phyloP scores from a whole-genome alignment of 2,113 vertebrate genomes.

The Sula dactylatra region DNA sequence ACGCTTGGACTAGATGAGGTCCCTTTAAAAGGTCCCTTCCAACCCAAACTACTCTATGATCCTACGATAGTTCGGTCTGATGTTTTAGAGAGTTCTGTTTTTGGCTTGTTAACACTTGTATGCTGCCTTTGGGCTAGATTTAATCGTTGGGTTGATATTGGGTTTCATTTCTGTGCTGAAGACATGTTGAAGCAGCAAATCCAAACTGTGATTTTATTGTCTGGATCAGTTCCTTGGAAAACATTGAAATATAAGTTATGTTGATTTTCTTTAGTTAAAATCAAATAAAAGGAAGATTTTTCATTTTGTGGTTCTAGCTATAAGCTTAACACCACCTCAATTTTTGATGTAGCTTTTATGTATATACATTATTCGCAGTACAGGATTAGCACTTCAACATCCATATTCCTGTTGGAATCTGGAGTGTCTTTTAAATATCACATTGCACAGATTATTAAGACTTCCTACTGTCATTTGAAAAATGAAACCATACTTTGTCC shows the following conservation, averaged over 20 bases:
- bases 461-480: slow-evolving; percentile 56
- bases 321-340: not conserved
- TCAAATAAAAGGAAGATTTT: not conserved
- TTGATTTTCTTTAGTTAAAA: not conserved
- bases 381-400: slow-evolving; percentile 32
- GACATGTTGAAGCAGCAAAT: not conserved
- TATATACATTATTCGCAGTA: not conserved
- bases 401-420: slow-evolving; percentile 14
- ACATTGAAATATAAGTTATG: not conserved
- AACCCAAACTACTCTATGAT: not conserved
- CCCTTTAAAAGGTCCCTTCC: not conserved
- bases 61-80: not conserved
- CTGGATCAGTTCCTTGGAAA: not conserved
- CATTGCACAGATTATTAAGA: slow-evolving; percentile 51
- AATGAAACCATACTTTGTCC: not conserved
- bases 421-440: slow-evolving; percentile 36
- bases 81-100: not conserved
- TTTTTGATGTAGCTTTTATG: slow-evolving; percentile 29
- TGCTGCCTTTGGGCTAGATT: not conserved
- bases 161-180: not conserved
- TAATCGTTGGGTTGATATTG: not conserved
- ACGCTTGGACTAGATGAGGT: not conserved
- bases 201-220: not conserved
- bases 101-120: not conserved
- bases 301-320: not conserved